Evolutionary conservation across 2,888 invertebrate genomes (phyloP).

Genomic region (Resseliella maxima): DNA sequence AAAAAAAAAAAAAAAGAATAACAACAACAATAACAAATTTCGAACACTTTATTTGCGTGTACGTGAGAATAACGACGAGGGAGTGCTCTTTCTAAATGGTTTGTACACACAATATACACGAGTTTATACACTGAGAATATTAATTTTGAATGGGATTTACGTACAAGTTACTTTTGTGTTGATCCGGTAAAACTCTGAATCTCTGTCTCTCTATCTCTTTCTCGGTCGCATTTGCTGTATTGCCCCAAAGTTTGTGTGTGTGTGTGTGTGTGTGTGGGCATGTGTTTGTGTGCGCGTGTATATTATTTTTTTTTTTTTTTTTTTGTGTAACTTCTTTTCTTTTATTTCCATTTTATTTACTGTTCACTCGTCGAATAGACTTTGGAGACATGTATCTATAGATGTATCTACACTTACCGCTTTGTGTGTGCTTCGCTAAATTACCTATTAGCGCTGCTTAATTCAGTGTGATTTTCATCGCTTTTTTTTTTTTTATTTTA

Average conservation of each 20-base stretch:
- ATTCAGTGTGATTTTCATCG: constrained; percentile 53
- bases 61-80: constrained; percentile 56
- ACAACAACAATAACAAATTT: constrained; percentile 53
- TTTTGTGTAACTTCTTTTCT: not conserved
- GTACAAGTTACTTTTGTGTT: constrained; percentile 51
- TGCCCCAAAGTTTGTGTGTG: not conserved
- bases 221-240: not conserved
- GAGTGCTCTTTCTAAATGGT: constrained; percentile 57
- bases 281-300: constrained; percentile 7
- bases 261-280: not conserved
- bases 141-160: constrained; percentile 53
- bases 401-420: constrained; percentile 30
- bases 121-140: constrained; percentile 53
- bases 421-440: constrained; percentile 48
- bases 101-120: constrained; percentile 54
- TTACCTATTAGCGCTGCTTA: constrained; percentile 48
- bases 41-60: constrained; percentile 53
- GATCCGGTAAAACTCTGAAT: constrained; percentile 34
- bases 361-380: constrained; percentile 24
- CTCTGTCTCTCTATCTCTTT: constrained; percentile 27
- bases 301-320: not conserved
- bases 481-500: constrained; percentile 30
- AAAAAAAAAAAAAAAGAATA: not conserved
- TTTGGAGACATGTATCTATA: constrained; percentile 42
- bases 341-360: constrained; percentile 50